Evolutionary conservation across 2,113 vertebrate species (phyloP).

Genomic region (Thermophis baileyi): DNA sequence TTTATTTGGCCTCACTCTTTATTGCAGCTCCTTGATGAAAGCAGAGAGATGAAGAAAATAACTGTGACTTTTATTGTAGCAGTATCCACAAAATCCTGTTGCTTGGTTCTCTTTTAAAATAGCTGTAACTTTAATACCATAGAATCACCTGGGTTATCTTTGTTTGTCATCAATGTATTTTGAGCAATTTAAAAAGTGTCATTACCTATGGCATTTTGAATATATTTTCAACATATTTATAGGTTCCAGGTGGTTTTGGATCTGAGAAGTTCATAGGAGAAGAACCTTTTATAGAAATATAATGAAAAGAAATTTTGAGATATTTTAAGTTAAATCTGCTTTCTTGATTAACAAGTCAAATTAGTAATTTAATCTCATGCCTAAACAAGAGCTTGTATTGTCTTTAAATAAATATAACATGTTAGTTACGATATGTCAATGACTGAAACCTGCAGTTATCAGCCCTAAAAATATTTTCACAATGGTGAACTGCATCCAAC

Average conservation of each 20-base stretch:
- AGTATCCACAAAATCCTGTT: accelerated
- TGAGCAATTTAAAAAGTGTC: neutral
- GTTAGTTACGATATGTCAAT: neutral
- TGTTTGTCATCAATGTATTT: neutral
- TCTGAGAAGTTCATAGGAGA: neutral
- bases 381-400: neutral
- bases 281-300: neutral
- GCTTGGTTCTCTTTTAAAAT: neutral
- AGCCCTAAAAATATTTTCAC: neutral
- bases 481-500: neutral
- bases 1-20: neutral
- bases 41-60: neutral
- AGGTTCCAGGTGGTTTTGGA: neutral
- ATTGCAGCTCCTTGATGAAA: neutral
- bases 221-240: neutral
- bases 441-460: neutral
- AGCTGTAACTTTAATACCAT: neutral
- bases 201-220: neutral
- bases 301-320: neutral
- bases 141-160: neutral
- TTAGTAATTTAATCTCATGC: neutral
- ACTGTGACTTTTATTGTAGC: neutral
- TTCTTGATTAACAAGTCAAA: neutral
- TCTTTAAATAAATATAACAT: neutral
- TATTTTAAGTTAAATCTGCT: neutral